Conservation (phyloP, 1,140 invertebrate species). For the Drosophila tani region DNA sequence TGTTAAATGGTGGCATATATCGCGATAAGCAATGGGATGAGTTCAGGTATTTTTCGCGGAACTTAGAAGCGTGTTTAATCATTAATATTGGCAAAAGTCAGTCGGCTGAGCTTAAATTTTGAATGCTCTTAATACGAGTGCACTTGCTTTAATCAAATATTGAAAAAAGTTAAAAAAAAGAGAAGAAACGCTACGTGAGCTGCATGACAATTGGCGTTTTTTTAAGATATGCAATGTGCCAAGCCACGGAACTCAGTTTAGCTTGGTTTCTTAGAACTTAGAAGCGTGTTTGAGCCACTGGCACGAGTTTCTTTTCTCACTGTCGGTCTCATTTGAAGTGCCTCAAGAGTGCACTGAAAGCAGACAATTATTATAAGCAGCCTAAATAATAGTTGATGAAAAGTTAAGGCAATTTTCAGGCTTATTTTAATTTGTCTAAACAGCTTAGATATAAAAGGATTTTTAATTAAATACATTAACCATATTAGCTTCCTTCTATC, state of each 20-base stretch:
- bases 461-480: too few species aligned
- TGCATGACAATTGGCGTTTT: conserved; percentile 51
- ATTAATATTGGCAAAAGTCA: background rate
- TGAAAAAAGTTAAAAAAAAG: background rate
- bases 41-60: background rate
- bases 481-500: too few species aligned
- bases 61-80: conserved; percentile 49
- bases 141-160: conserved; percentile 10
- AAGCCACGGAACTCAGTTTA: conserved; percentile 3
- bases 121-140: background rate
- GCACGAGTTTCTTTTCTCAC: conserved; percentile 59
- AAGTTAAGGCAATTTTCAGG: too few species aligned
- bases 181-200: conserved; percentile 50
- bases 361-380: background rate
- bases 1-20: conserved; percentile 47
- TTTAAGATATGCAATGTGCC: conserved; percentile 24
- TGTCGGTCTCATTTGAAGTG: conserved; percentile 33
- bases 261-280: conserved; percentile 27
- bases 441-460: too few species aligned
- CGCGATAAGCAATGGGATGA: conserved; percentile 23
- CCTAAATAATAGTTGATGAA: too few species aligned
- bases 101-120: background rate
- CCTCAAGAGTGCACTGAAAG: conserved; percentile 16
- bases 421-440: too few species aligned
- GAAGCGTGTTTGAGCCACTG: conserved; percentile 57